Evolutionary conservation across 2,113 vertebrate genomes (phyloP).

Genomic region (Scalopus aquaticus): DNA sequence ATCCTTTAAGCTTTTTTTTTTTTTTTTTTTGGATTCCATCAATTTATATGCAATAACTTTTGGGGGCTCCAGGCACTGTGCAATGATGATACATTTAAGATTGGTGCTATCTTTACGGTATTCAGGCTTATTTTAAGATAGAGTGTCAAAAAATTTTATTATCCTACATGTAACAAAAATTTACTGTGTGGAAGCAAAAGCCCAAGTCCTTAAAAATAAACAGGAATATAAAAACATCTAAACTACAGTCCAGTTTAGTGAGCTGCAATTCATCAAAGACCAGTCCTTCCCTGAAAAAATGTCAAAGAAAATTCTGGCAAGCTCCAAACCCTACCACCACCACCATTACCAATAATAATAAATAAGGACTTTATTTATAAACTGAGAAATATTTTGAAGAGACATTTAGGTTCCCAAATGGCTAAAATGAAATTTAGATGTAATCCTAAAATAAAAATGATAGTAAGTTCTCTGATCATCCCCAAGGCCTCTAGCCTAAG

Average conservation of each 20-base stretch:
- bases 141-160: constrained; percentile 29
- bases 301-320: neutral
- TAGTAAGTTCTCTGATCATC: neutral
- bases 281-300: neutral
- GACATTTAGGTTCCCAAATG: neutral
- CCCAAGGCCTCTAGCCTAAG: neutral
- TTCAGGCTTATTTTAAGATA: constrained; percentile 5
- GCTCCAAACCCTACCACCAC: neutral
- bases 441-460: neutral
- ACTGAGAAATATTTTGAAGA: neutral
- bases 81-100: neutral
- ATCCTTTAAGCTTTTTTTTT: neutral
- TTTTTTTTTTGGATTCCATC: neutral
- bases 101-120: neutral
- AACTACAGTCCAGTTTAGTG: neutral
- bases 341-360: neutral
- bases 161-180: constrained; percentile 19
- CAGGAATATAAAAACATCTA: neutral
- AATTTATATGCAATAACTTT: neutral
- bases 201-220: constrained; percentile 11
- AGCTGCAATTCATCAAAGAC: neutral
- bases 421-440: neutral
- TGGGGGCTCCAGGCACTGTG: neutral
- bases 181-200: neutral
- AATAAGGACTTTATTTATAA: neutral